Evolutionary conservation across 2,113 vertebrate genomes (phyloP).

Genomic region (Urocynchramus pylzowi): DNA sequence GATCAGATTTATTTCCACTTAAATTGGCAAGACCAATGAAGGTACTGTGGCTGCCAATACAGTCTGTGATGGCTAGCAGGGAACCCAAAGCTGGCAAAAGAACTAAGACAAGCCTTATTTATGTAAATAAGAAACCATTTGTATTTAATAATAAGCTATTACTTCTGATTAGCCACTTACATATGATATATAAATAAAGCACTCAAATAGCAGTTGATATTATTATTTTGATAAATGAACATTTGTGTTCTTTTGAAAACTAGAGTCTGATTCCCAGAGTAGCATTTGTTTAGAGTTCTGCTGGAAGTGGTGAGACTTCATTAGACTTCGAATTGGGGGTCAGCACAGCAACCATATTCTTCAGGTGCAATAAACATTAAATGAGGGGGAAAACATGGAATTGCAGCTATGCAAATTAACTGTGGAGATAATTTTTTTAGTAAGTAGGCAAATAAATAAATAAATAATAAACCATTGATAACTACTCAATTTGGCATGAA

Average conservation of each 20-base stretch:
- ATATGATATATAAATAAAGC: constrained; percentile 19
- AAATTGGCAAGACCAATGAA: constrained; percentile 22
- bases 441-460: constrained; percentile 7
- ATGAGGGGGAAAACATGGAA: neutral
- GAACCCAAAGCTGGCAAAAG: constrained; percentile 36
- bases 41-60: constrained; percentile 4
- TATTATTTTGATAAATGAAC: constrained; percentile 40
- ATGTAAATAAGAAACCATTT: constrained; percentile 53
- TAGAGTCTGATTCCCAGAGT: neutral
- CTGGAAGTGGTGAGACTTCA: neutral
- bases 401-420: neutral
- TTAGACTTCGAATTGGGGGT: fast-evolving
- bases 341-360: neutral
- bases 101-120: constrained; percentile 32
- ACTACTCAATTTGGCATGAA: constrained; percentile 47
- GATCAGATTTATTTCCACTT: constrained; percentile 44
- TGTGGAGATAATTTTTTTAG: neutral
- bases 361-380: neutral
- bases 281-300: neutral
- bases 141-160: constrained; percentile 56
- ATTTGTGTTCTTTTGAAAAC: constrained; percentile 27
- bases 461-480: constrained; percentile 54
- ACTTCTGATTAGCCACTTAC: constrained; percentile 40
- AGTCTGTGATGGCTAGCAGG: constrained; percentile 44
- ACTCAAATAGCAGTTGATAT: constrained; percentile 14